Base-by-base conservation (phyloP, 2,797 vertebrate genomes). In the Microchirus variegatus region DNA sequence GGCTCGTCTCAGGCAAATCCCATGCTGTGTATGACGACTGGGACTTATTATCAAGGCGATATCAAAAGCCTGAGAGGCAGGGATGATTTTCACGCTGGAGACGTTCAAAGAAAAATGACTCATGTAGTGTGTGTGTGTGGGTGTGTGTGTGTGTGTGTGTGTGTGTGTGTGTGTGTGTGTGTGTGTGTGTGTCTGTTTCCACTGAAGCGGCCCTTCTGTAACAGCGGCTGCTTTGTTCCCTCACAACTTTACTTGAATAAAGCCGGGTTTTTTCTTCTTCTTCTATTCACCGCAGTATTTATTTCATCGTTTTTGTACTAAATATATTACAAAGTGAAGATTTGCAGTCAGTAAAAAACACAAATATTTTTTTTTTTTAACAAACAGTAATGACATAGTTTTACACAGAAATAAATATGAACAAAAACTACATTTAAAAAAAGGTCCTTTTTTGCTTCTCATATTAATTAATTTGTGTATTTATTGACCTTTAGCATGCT, bases 1-100 rank as follows among this genome's bases (percentile, higher is more conserved):
- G n/a, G 76, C 59, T 66, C 37, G 22, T 66, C 56, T 43, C 11
- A 47, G 48, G 63, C 63, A 85, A 76, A 84, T 81, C 75, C 59
- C 63, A 10, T 17, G 57, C 53, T 57, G 40, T 62, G 57, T 70
- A 63, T 64, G 70, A 82, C 60, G 59, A 51, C 65, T 63, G 58
- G 52, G 48, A 56, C 51, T 65, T 65, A 74, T 84, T 78, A 75
- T 59, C 40, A 59, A 57, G 60, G 56, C 55, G 51, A 70, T 81
- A 64, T 58, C 41, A 63, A 51, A 22, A 40, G 73, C 52, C 53
- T 65, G 41, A 59, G 50, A 44, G 17, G 45, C 63, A 45, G 18
- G 43, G 54, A 58, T 45, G 14, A 12, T 10, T 77, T 69, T 58
- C 52, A 73, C 43, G n/a, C 17, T 9, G n/a, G 3, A 71, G 17